Conservation (phyloP, 2,113 vertebrate species). For the Poicephalus meyeri region DNA sequence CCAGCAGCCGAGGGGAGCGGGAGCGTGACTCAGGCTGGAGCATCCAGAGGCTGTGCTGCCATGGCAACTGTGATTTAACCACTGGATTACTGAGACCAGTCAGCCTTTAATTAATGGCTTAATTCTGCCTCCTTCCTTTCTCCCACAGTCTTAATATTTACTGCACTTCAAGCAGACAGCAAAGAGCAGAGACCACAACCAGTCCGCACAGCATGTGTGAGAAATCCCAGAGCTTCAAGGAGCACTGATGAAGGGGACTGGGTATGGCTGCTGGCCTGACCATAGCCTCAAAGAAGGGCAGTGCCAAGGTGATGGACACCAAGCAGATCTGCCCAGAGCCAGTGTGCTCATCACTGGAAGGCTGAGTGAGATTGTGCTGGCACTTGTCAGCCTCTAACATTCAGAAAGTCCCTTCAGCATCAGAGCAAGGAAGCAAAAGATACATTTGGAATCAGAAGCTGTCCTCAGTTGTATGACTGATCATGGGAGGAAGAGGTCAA, state of each 20-base stretch:
- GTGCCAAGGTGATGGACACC: neutral
- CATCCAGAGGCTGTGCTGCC: neutral
- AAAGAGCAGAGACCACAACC: neutral
- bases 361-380: neutral
- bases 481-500: neutral
- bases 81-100: neutral
- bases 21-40: neutral
- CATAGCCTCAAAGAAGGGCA: neutral
- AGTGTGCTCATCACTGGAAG: neutral
- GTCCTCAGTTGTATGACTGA: accelerated
- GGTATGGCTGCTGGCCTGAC: neutral
- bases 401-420: neutral
- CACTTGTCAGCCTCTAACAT: neutral
- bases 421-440: neutral
- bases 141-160: neutral
- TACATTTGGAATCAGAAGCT: neutral
- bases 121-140: neutral
- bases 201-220: accelerated
- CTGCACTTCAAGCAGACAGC: neutral
- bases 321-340: neutral
- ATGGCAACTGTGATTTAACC: neutral
- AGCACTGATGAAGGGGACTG: neutral
- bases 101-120: slow-evolving; percentile 19
- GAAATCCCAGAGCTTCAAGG: neutral
- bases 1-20: neutral